These are phyloP conservation scores for Hydrophis major DNA, from an alignment of 2,797 vertebrate species.

Conservation along the genomic window DNA sequence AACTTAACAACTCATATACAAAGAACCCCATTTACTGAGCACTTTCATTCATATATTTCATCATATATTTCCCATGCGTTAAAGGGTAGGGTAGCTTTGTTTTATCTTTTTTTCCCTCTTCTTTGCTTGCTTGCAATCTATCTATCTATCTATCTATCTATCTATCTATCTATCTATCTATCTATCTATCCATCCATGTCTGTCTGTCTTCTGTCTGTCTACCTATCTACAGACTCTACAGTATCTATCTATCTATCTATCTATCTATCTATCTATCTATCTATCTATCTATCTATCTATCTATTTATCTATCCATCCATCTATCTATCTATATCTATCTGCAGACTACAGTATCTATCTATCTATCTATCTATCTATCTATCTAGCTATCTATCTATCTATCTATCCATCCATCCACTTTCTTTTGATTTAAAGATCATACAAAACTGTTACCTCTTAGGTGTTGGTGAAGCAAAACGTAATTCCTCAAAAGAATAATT, in stretches of 20 bases:
- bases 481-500: constrained; percentile 99
- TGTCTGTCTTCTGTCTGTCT: too few relatives aligned
- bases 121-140: not conserved
- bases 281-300: too few relatives aligned
- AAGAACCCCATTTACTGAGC: not conserved
- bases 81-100: not conserved
- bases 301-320: too few relatives aligned
- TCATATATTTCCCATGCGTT: not conserved
- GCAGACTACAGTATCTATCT: too few relatives aligned
- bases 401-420: not conserved
- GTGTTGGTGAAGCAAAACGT: constrained; percentile 96
- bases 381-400: accelerated
- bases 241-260: too few relatives aligned
- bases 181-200: too few relatives aligned
- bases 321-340: too few relatives aligned
- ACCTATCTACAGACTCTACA: too few relatives aligned
- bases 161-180: too few relatives aligned
- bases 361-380: accelerated
- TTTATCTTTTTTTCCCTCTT: not conserved
- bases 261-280: too few relatives aligned
- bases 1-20: not conserved
- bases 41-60: not conserved
- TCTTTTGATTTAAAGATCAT: constrained; percentile 2
- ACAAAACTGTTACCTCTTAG: constrained; percentile 84
- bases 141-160: too few relatives aligned